These are phyloP conservation scores for Avahi laniger DNA, from an alignment of 2,797 vertebrate species.

Conservation along the genomic window DNA sequence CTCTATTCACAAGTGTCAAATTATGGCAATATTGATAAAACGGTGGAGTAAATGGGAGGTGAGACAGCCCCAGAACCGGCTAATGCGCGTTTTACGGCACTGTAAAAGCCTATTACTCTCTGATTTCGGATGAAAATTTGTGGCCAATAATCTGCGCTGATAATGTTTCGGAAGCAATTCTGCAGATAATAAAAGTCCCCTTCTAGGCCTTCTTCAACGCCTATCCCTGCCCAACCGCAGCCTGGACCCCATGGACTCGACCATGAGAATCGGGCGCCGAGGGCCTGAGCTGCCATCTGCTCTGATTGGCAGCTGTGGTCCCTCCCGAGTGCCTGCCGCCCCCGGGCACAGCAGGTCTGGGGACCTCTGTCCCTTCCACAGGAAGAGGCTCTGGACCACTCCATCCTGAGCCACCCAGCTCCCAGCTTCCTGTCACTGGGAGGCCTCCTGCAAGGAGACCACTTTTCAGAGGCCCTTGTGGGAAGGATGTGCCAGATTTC, in stretches of 20 bases:
- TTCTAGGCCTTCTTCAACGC: background rate
- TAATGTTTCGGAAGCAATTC: conserved; percentile 85
- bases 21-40: conserved; percentile 89
- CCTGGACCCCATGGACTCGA: background rate
- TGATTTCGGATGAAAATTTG: conserved; percentile 84
- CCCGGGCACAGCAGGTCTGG: background rate
- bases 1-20: conserved; percentile 85
- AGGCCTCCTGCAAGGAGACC: background rate
- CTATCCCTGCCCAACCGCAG: background rate
- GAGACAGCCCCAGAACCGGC: conserved; percentile 79
- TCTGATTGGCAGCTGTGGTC: accelerated
- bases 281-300: accelerated
- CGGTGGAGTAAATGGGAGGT: conserved; percentile 74
- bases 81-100: conserved; percentile 86
- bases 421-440: accelerated
- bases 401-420: too few relatives aligned
- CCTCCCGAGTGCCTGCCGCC: background rate
- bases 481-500: accelerated
- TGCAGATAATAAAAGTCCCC: conserved; percentile 74
- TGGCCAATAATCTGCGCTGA: conserved; percentile 82
- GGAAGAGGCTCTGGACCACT: accelerated
- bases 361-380: too few relatives aligned
- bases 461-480: background rate
- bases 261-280: background rate
- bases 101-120: conserved; percentile 86